Evolutionary conservation across 2,113 vertebrate species (phyloP), one percentile per base, ranked within the genome.

Genomic region (Python bivittatus): DNA sequence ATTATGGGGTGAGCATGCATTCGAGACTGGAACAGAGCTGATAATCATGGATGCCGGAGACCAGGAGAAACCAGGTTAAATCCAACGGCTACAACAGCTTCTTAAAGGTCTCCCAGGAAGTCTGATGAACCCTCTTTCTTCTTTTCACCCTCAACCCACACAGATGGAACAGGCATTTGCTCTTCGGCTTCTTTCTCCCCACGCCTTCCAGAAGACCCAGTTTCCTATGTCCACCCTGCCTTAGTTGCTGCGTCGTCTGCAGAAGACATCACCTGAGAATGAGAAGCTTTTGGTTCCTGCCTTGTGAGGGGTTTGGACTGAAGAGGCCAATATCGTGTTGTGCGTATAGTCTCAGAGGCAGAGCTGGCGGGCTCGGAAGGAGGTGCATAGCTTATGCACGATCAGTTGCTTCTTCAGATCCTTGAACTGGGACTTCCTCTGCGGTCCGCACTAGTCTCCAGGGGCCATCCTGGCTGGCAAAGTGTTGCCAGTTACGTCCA

Each of bases 91-190:
- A 20, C 22, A 23, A 3, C 23, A 10, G 11, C 12, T 13, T 64
- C 2, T 2, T 29, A 29, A 3, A 6, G 3, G 6, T 20, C 9
- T 23, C 13, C 23, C 5, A 0, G 1, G 27, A 29, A 11, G 6
- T 4, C 20, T 44, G 6, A 15, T 56, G 2, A 42, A 33, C 60
- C 4, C 1, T 6, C 0, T 27, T 3, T 20, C 3, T 42, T 38
- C 7, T 23, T 0, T 92, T n/a, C 56, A 53, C 86, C 54, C 11
- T 0, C n/a, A 0, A 48, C 20, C 0, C n/a, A 0, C 57, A 6
- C 92, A 97, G 97, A 96, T 97, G 94, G 97, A 97, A 60, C 97
- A 97, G 87, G 94, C 95, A 5, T 95, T 96, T 83, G 96, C 97
- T 58, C 88, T 94, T 7, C 91, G 92, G 29, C 68, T 96, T 48